phyloP scores from a whole-genome alignment of 2,888 invertebrate genomes.

The Agrilus cyanescens region DNA sequence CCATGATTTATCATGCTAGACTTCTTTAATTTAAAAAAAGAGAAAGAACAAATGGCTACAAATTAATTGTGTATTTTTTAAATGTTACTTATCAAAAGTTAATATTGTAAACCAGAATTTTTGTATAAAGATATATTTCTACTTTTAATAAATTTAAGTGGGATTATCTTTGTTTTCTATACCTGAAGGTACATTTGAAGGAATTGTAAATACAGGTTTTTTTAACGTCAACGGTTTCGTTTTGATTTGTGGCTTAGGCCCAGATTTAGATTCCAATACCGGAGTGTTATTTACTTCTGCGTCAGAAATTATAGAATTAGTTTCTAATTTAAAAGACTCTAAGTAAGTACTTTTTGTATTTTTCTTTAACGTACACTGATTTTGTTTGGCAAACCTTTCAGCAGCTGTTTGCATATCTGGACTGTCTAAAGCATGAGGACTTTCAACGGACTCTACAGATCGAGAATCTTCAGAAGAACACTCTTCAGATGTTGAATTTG shows the following conservation, averaged over 20 bases:
- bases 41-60: too few species aligned
- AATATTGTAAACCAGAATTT: too few species aligned
- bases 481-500: slow-evolving; percentile 32
- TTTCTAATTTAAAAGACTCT: slow-evolving; percentile 7
- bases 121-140: too few species aligned
- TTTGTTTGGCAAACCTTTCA: slow-evolving; percentile 66
- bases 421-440: slow-evolving; percentile 38
- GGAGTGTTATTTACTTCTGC: too few species aligned
- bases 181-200: slow-evolving; percentile 29
- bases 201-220: slow-evolving; percentile 46
- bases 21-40: too few species aligned
- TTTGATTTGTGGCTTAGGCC: slow-evolving; percentile 59
- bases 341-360: slow-evolving; percentile 36
- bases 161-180: too few species aligned
- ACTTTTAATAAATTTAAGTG: too few species aligned
- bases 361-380: slow-evolving; percentile 67
- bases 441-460: slow-evolving; percentile 22
- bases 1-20: too few species aligned
- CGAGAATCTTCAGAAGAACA: slow-evolving; percentile 20
- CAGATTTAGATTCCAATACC: too few species aligned
- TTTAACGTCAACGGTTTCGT: slow-evolving; percentile 72
- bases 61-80: too few species aligned
- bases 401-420: slow-evolving; percentile 62
- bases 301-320: too few species aligned
- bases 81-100: too few species aligned